These are phyloP conservation scores for Taenioides sp. DNA, from an alignment of 2,797 vertebrate species.

Conservation along the genomic window DNA sequence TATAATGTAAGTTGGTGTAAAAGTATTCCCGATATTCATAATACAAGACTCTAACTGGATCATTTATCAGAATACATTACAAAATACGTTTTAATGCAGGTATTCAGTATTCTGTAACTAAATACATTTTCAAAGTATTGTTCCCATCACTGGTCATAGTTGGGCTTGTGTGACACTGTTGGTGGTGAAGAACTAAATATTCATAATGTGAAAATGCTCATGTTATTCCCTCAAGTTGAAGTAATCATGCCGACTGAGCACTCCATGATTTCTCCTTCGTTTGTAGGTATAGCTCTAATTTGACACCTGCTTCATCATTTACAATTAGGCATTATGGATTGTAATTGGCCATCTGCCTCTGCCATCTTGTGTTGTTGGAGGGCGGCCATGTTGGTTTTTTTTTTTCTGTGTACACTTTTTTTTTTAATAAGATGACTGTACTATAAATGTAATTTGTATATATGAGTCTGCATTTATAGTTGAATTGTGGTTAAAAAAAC, in stretches of 20 bases:
- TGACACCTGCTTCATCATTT: constrained; percentile 82
- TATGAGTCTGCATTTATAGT: not conserved
- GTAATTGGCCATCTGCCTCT: constrained; percentile 80
- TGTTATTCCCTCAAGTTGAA: not conserved
- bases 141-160: not conserved
- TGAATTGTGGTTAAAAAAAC: not conserved
- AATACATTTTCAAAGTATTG: too few relatives aligned
- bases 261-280: constrained; percentile 51
- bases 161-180: not conserved
- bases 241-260: constrained; percentile 15
- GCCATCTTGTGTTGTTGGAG: constrained; percentile 78
- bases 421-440: constrained; percentile 14
- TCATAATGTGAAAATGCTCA: not conserved
- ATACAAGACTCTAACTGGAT: too few relatives aligned
- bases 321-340: constrained; percentile 79
- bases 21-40: too few relatives aligned
- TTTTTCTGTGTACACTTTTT: constrained; percentile 56
- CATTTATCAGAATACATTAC: too few relatives aligned
- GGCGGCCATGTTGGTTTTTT: constrained; percentile 65
- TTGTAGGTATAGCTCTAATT: constrained; percentile 72
- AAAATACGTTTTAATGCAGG: too few relatives aligned
- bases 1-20: too few relatives aligned
- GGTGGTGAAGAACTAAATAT: too few relatives aligned
- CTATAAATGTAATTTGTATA: not conserved
- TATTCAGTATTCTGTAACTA: too few relatives aligned